These are phyloP conservation scores for Schrankia costaestrigalis DNA, from an alignment of 2,888 invertebrate species.

Conservation along the genomic window DNA sequence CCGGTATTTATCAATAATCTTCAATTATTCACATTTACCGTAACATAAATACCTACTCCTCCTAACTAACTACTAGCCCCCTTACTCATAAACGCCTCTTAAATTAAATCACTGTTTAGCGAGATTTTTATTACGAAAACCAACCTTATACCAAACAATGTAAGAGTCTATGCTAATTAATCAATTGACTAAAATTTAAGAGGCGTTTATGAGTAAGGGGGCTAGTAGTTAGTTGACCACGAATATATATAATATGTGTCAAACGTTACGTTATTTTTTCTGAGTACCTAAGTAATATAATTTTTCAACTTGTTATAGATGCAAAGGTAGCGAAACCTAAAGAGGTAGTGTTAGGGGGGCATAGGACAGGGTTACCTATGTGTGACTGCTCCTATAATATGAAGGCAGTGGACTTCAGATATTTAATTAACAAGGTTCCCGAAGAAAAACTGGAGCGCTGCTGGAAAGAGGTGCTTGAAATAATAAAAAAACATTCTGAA, in stretches of 20 bases:
- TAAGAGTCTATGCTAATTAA: too few species aligned
- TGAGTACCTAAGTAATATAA: not conserved
- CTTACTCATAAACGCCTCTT: too few species aligned
- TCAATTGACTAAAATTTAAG: too few species aligned
- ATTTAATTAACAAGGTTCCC: not conserved
- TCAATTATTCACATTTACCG: too few species aligned
- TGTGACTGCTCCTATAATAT: conserved; percentile 1
- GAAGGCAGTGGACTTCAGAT: not conserved
- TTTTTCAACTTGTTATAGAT: conserved; percentile 1
- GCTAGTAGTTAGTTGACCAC: not conserved
- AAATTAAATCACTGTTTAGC: too few species aligned
- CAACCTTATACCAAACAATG: too few species aligned
- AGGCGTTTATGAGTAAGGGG: too few species aligned
- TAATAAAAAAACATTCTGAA: conserved; percentile 1
- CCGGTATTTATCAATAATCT: too few species aligned
- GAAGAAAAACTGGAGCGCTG: not conserved
- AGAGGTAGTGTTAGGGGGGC: not conserved
- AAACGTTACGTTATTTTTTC: not conserved
- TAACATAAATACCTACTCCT: too few species aligned
- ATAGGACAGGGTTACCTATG: conserved; percentile 1
- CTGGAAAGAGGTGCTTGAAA: not conserved
- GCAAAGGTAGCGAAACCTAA: not conserved
- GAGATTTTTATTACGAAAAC: too few species aligned
- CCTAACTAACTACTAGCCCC: too few species aligned
- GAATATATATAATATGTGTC: not conserved